phyloP scores from a whole-genome alignment of 1,140 invertebrate species.

The Drosophila saltans region DNA sequence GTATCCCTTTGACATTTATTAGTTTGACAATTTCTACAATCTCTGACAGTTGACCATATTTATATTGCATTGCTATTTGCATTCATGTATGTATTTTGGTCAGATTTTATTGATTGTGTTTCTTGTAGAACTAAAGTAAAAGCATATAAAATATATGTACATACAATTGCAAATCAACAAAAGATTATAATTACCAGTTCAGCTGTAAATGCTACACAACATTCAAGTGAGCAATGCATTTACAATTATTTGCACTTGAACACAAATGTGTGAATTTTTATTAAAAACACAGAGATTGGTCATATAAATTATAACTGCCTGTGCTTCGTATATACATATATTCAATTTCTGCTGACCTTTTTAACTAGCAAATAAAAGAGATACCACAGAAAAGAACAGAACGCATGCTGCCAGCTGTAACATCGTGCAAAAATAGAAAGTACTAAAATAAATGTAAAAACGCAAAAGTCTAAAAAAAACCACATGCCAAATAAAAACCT shows the following conservation, averaged over 20 bases:
- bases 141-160: conserved; percentile 7
- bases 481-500: conserved; percentile 56
- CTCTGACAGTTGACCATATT: conserved; percentile 26
- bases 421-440: conserved; percentile 42
- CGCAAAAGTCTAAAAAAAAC: conserved; percentile 45
- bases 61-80: conserved; percentile 56
- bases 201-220: conserved; percentile 18
- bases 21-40: conserved; percentile 18
- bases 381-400: conserved; percentile 16
- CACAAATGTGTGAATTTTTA: conserved; percentile 21
- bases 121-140: conserved; percentile 35
- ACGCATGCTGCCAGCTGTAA: conserved; percentile 10
- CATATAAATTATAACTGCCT: conserved; percentile 71
- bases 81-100: conserved; percentile 40
- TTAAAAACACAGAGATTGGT: conserved; percentile 13
- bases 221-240: conserved; percentile 2
- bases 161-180: conserved; percentile 17
- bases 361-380: conserved; percentile 1
- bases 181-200: conserved; percentile 14
- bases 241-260: conserved; percentile 58
- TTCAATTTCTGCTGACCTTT: conserved; percentile 38
- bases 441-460: conserved; percentile 29
- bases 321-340: conserved; percentile 61
- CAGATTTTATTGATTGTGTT: conserved; percentile 66
- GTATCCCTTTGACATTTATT: neutral